Conservation (phyloP, 2,888 invertebrate genomes). For the Perithous albicinctus region DNA sequence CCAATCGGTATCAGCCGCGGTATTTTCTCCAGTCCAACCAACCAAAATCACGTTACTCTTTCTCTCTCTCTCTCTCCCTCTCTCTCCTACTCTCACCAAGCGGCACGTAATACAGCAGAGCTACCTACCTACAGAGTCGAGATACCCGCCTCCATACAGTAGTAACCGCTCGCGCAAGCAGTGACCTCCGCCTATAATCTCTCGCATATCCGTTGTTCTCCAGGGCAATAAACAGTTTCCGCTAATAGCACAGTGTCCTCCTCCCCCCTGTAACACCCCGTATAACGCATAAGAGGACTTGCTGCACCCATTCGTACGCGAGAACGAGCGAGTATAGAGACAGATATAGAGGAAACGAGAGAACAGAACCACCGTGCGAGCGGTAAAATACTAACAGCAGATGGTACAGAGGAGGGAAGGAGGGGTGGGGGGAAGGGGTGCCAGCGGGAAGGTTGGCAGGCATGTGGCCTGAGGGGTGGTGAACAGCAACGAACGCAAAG, state of each 20-base stretch:
- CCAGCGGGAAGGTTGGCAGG: conserved; percentile 45
- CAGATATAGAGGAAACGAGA: conserved; percentile 48
- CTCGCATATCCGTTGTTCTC: conserved; percentile 74
- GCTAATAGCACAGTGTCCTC: conserved; percentile 81
- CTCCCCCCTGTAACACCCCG: conserved; percentile 58
- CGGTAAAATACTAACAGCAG: conserved; percentile 85
- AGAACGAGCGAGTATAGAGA: conserved; percentile 53
- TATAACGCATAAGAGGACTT: conserved; percentile 66
- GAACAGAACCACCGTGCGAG: conserved; percentile 72
- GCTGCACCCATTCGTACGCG: conserved; percentile 66
- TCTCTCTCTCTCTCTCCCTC: too few relatives aligned
- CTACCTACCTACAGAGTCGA: conserved; percentile 38
- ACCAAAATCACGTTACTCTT: conserved; percentile 56
- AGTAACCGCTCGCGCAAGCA: conserved; percentile 43
- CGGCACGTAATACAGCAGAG: conserved; percentile 39
- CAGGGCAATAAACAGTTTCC: conserved; percentile 82
- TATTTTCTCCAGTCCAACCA: conserved; percentile 7
- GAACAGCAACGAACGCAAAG: conserved; percentile 54
- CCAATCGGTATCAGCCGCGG: conserved; percentile 27
- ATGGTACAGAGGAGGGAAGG: conserved; percentile 78
- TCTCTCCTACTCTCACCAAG: too few relatives aligned
- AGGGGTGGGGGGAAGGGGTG: too few relatives aligned
- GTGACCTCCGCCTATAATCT: conserved; percentile 66
- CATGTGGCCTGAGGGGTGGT: conserved; percentile 59
- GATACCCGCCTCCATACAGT: conserved; percentile 20